Conservation (phyloP, 2,888 invertebrate genomes). For the Trichopria drosophilae region DNA sequence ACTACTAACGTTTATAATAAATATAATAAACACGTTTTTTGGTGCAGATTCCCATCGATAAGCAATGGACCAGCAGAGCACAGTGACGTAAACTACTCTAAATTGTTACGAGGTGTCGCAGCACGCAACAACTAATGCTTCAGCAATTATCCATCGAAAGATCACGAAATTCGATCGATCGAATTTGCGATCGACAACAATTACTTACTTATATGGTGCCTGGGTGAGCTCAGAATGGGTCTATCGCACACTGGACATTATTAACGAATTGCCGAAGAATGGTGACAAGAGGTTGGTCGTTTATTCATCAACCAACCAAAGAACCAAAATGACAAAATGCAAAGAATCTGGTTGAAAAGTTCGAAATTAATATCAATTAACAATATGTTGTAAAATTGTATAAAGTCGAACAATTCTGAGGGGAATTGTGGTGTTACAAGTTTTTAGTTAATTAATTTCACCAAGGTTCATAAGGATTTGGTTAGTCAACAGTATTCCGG, state of each 20-base stretch:
- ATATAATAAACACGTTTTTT: no score
- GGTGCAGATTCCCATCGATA: no score
- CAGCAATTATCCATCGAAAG: neutral
- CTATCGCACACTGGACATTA: constrained; percentile 56
- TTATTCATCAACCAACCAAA: constrained; percentile 28
- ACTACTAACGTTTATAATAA: no score
- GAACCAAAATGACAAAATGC: constrained; percentile 9
- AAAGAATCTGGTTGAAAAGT: neutral
- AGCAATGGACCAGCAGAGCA: constrained; percentile 29
- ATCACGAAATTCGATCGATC: neutral
- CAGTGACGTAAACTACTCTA: constrained; percentile 14
- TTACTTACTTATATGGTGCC: constrained; percentile 52
- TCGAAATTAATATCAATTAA: neutral
- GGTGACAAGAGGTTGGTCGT: constrained; percentile 34
- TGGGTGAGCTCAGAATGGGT: constrained; percentile 54
- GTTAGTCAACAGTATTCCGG: neutral
- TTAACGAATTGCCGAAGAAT: constrained; percentile 32
- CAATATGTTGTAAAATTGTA: constrained; percentile 16
- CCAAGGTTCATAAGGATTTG: constrained; percentile 9
- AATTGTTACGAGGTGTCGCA: no score
- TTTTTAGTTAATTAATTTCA: constrained; percentile 31
- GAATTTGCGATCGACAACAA: constrained; percentile 15
- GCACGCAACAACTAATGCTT: neutral
- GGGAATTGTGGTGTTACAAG: neutral
- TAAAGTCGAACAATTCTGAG: constrained; percentile 12